Percentiles rank a stretch among this genome's conserved stretches.
These are phyloP conservation scores for Adelges cooleyi DNA, from an alignment of 1,140 invertebrate species.

Conservation along the genomic window DNA sequence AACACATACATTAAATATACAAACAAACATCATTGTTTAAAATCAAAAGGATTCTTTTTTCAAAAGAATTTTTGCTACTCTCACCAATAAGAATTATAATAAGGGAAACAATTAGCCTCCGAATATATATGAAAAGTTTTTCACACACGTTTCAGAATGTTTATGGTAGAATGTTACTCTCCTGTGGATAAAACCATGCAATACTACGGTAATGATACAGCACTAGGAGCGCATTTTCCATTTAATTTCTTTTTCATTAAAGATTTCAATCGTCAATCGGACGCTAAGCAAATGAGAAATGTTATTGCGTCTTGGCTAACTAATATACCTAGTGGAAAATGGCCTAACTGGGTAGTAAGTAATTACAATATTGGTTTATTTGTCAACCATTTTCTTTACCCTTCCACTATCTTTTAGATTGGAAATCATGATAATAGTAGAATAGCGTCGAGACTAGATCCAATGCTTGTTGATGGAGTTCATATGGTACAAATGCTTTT, in stretches of 20 bases:
- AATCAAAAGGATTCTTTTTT: background rate
- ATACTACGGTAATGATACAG: slow-evolving; percentile 39
- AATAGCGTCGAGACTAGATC: slow-evolving; percentile 49
- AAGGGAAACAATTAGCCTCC: no score
- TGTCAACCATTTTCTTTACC: background rate
- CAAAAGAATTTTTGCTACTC: background rate
- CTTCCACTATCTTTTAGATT: slow-evolving; percentile 40
- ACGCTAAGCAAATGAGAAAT: slow-evolving; percentile 40
- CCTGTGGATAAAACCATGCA: slow-evolving; percentile 34
- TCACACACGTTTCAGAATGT: slow-evolving; percentile 31
- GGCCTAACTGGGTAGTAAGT: slow-evolving; percentile 47
- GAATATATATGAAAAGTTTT: no score
- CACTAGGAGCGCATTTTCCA: slow-evolving; percentile 39
- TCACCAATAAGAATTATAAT: no score
- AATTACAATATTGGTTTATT: background rate
- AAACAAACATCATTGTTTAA: background rate
- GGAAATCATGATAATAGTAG: slow-evolving; percentile 65
- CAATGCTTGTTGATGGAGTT: slow-evolving; percentile 52
- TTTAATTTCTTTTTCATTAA: slow-evolving; percentile 49
- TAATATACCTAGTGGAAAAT: slow-evolving; percentile 39
- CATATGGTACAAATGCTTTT: slow-evolving; percentile 61
- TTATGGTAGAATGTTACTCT: slow-evolving; percentile 40
- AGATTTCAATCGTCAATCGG: slow-evolving; percentile 38
- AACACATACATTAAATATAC: background rate
- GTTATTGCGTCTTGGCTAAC: slow-evolving; percentile 45